phyloP scores from a whole-genome alignment of 2,113 vertebrate species.

The Ceuthmochares aereus region DNA sequence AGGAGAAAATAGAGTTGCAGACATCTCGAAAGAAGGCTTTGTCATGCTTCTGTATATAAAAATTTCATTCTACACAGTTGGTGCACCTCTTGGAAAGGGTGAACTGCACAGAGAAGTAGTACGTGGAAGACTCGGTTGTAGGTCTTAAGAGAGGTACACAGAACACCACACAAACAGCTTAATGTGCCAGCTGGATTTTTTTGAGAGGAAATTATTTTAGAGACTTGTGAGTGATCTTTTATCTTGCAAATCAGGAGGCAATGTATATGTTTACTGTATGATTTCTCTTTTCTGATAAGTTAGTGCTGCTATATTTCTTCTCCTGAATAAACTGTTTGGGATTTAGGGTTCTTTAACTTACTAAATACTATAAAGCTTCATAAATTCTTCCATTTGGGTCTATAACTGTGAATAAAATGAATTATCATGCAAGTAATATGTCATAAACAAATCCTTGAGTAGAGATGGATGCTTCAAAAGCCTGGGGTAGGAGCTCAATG shows the following conservation, averaged over 20 bases:
- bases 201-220: background rate
- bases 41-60: accelerated
- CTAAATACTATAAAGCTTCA: background rate
- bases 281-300: background rate
- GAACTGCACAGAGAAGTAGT: background rate
- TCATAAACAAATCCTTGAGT: background rate
- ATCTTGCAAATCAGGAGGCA: background rate
- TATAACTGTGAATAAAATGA: background rate
- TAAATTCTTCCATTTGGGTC: background rate
- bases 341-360: background rate
- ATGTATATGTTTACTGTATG: background rate
- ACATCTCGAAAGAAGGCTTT: background rate
- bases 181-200: background rate
- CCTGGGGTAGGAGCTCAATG: background rate
- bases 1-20: background rate
- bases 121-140: background rate
- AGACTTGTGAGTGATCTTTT: background rate
- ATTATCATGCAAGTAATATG: background rate
- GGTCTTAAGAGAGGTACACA: background rate
- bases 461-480: background rate
- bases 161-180: background rate
- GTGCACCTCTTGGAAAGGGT: background rate
- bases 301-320: background rate
- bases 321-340: background rate
- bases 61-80: background rate